phyloP scores from a whole-genome alignment of 2,113 vertebrate species.

The Thunnus maccoyii region DNA sequence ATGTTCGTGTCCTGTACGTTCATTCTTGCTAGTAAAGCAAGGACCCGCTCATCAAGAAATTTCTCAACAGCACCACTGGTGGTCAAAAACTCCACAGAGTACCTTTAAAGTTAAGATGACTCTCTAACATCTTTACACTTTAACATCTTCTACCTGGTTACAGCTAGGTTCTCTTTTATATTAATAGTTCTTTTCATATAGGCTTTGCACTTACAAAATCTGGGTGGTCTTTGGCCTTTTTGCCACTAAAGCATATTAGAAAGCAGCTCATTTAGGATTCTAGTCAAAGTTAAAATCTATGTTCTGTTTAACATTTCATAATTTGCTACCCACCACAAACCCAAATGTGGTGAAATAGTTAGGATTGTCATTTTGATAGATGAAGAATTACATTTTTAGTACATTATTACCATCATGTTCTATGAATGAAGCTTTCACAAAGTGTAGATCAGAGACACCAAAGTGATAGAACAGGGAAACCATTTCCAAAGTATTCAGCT shows the following conservation, averaged over 20 bases:
- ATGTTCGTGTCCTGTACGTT: constrained; percentile 3
- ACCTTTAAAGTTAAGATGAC: constrained; percentile 36
- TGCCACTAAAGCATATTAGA: constrained; percentile 54
- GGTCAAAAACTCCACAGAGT: constrained; percentile 52
- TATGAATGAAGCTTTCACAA: constrained; percentile 26
- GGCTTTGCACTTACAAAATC: constrained; percentile 2
- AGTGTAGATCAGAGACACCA: constrained; percentile 21
- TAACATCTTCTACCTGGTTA: neutral
- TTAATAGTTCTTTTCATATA: neutral
- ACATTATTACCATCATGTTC: constrained; percentile 56
- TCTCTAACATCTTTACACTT: neutral
- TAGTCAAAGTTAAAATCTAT: constrained; percentile 14
- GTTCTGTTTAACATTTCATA: constrained; percentile 14
- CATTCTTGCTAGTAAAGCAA: neutral
- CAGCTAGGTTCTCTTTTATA: neutral
- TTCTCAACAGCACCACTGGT: constrained; percentile 36
- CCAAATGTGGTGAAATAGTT: constrained; percentile 58
- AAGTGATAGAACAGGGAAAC: constrained; percentile 20
- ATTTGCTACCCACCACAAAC: constrained; percentile 28
- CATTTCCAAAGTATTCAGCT: constrained; percentile 17
- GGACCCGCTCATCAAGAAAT: neutral
- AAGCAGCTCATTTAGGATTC: constrained; percentile 52
- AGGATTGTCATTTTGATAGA: constrained; percentile 83
- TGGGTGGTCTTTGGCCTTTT: constrained; percentile 60
- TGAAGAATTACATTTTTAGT: constrained; percentile 43